Base-by-base conservation (phyloP, 2,888 invertebrate species). In the Eilema griseolum region DNA sequence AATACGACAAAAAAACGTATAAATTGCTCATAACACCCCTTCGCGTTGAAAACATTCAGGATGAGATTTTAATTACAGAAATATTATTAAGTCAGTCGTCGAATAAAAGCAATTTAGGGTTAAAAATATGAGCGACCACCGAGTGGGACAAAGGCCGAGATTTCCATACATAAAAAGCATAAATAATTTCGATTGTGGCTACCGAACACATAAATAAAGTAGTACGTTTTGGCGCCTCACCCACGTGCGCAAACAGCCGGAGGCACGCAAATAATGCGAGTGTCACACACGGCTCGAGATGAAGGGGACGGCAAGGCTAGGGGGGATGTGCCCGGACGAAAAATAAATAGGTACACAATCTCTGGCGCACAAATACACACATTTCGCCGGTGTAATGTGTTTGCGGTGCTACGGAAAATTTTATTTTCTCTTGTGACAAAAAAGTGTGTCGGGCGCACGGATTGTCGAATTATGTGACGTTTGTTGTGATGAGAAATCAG, bases 331-430 rank as follows among this genome's bases (percentile, higher is more conserved):
- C 71, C 75, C 79, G 88, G 86, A 82, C 87, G 84, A 88, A 91
- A 92, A 93, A 93, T 93, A 93, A 93, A 94, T 92, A 93, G 90
- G 90, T 90, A 91, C 90, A 91, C 90, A 92, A 91, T 91, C 91
- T 90, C 88, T 82, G 86, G 89, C 89, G 81, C 90, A 89, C 90
- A 92, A 92, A 91, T 89, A 93, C 88, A 89, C 88, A 89, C 91
- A 90, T 91, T 90, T 85, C 86, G 85, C 83, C 86, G 88, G 86
- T 87, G 88, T 92, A 93, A 94, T 93, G 93, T 93, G 93, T 94
- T 93, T 94, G 93, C 90, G 86, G 88, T 88, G 86, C 84, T 84
- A 83, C 80, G 83, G 79, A 85, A 86, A 89, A 87, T 90, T 88
- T 87, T 89, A 89, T 87, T 87, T 86, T 87, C 68, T 79, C 71